Evolutionary conservation across 2,113 vertebrate genomes (phyloP).

Genomic region (Nettapus auritus): DNA sequence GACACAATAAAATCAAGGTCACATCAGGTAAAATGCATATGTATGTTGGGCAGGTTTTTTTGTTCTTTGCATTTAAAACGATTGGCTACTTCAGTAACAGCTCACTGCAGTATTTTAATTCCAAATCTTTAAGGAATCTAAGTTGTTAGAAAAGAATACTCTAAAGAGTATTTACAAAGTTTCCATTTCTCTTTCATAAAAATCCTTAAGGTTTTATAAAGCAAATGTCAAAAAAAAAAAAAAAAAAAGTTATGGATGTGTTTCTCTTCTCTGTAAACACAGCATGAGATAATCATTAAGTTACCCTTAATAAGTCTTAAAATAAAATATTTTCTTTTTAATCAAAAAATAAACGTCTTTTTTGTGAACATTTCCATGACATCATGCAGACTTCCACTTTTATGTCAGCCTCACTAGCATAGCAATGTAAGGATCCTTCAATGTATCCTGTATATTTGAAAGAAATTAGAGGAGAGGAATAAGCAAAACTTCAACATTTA

Average conservation of each 20-base stretch:
- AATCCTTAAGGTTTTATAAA: background rate
- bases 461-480: background rate
- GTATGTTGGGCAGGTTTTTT: background rate
- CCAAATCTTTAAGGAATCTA: background rate
- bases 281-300: background rate
- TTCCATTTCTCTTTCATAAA: background rate
- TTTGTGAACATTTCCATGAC: background rate
- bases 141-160: background rate
- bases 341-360: background rate
- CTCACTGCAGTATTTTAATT: background rate
- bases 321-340: background rate
- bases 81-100: background rate
- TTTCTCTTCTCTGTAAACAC: background rate
- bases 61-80: background rate
- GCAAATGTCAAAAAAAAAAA: background rate
- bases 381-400: background rate
- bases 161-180: background rate
- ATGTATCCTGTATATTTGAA: background rate
- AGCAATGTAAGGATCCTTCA: background rate
- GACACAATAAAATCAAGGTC: background rate
- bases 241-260: background rate
- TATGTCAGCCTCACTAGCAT: background rate
- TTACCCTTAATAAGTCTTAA: background rate
- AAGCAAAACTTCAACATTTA: background rate
- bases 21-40: background rate